Evolutionary conservation across 2,797 vertebrate species (phyloP), one percentile per base, ranked within the genome.

Genomic region (Adelosebastes latens): DNA sequence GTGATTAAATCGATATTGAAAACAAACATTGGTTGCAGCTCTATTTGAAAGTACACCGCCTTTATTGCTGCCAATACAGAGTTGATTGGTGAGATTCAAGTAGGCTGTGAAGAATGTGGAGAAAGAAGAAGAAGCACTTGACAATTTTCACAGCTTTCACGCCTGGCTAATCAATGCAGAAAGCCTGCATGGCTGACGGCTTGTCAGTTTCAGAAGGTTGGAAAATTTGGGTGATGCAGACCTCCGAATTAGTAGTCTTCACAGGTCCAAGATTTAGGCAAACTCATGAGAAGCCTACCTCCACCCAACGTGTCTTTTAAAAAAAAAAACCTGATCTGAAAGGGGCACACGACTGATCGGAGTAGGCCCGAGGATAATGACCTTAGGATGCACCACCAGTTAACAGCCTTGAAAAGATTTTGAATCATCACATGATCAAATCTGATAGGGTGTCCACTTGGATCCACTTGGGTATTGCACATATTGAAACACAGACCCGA

Each of bases 131-230:
- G 39, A 42, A 63, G 29, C 32, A 42, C 60, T 58, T 69, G 22
- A 22, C n/a, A 12, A 62, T 79, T 71, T 83, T 79, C 80, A 34
- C 67, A 75, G 34, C 49, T 78, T 72, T 79, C 62, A 77, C 52
- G 73, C 32, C 16, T 20, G 31, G 13, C 31, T n/a, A 32, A 60
- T 56, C 29, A 34, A 55, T 58, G 73, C 46, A 70, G 49, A 71
- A 67, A 22, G 2, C 11, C 6, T 27, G 25, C 25, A 32, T 12
- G 32, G 36, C 29, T 70, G 68, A 36, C 22, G n/a, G 7, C 46
- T 59, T 58, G 55, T 42, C 58, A 72, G 8, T 53, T 69, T 64
- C 10, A 39, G 22, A 34, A 78, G 46, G 46, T 52, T 52, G 46
- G 46, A 52, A 61, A 63, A 32, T 18, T 36, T 18, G n/a, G 42